Conservation (phyloP, 2,888 invertebrate species). For the Andrena trimmerana region DNA sequence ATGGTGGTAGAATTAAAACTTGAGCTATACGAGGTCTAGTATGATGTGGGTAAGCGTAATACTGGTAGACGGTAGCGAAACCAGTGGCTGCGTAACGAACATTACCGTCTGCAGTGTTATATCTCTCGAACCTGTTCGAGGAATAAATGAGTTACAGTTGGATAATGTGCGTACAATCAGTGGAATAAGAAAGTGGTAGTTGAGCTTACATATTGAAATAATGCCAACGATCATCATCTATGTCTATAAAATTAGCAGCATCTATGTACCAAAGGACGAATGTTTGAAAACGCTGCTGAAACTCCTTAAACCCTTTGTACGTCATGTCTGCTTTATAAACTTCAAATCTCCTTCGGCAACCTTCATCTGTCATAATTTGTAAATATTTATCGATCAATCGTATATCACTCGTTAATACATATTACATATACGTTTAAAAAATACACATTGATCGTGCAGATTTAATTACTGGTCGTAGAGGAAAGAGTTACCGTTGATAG, state of each 20-base stretch:
- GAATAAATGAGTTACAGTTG: slow-evolving; percentile 1
- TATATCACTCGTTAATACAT: not conserved
- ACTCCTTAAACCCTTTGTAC: slow-evolving; percentile 91
- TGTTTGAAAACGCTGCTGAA: slow-evolving; percentile 94
- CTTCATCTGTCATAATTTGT: slow-evolving; percentile 74
- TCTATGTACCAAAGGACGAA: slow-evolving; percentile 98
- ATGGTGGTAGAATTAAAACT: slow-evolving; percentile 96
- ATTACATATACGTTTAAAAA: not conserved
- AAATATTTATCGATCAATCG: slow-evolving; percentile 3
- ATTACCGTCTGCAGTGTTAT: slow-evolving; percentile 87
- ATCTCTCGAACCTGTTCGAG: slow-evolving; percentile 89
- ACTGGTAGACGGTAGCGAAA: slow-evolving; percentile 96
- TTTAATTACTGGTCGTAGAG: not conserved
- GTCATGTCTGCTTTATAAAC: slow-evolving; percentile 92
- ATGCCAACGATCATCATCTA: slow-evolving; percentile 96
- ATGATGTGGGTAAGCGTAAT: slow-evolving; percentile 96
- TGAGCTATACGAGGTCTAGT: slow-evolving; percentile 96
- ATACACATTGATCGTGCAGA: not conserved
- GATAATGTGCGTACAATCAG: not conserved
- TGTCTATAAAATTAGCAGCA: slow-evolving; percentile 97
- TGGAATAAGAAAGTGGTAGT: not conserved
- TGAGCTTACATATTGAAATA: slow-evolving; percentile 92
- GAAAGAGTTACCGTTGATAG: slow-evolving; percentile 82
- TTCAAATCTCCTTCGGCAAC: slow-evolving; percentile 88
- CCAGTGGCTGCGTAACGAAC: slow-evolving; percentile 92